These are phyloP conservation scores for Cathartes aura DNA, from an alignment of 2,113 vertebrate genomes.

Conservation along the genomic window DNA sequence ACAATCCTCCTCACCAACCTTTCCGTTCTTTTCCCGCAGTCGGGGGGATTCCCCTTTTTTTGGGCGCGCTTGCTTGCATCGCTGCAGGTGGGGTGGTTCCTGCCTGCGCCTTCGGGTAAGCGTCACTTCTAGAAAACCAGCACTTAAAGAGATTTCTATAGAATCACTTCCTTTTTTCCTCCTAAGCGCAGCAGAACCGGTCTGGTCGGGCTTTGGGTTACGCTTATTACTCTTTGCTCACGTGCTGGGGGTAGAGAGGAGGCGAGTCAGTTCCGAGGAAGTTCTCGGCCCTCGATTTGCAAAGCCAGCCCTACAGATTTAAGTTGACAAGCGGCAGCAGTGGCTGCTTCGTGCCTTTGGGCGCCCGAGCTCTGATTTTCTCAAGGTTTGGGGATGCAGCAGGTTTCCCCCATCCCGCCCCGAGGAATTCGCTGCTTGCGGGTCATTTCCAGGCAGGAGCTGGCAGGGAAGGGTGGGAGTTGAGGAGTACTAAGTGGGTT, in stretches of 20 bases:
- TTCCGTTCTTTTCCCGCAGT: too few species aligned
- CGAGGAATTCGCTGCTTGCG: background rate
- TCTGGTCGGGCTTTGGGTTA: background rate
- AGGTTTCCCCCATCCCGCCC: rapidly evolving
- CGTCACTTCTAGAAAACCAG: background rate
- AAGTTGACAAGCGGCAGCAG: too few species aligned
- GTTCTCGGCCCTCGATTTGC: rapidly evolving
- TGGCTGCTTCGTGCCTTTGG: rapidly evolving
- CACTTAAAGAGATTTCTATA: background rate
- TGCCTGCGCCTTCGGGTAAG: background rate
- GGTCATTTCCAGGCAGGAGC: background rate
- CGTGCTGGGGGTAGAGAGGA: background rate
- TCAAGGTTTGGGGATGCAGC: too few species aligned
- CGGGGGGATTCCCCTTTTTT: too few species aligned
- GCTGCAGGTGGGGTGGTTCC: rapidly evolving
- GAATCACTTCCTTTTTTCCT: background rate
- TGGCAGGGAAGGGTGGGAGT: background rate
- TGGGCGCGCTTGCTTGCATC: rapidly evolving
- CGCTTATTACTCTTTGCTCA: background rate
- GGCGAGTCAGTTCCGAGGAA: background rate
- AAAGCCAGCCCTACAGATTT: background rate
- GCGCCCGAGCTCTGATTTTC: background rate
- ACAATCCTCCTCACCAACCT: too few species aligned
- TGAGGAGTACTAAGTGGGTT: too few species aligned
- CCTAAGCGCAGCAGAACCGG: background rate